Conservation (phyloP, 2,888 invertebrate genomes). For the Myathropa florea region DNA sequence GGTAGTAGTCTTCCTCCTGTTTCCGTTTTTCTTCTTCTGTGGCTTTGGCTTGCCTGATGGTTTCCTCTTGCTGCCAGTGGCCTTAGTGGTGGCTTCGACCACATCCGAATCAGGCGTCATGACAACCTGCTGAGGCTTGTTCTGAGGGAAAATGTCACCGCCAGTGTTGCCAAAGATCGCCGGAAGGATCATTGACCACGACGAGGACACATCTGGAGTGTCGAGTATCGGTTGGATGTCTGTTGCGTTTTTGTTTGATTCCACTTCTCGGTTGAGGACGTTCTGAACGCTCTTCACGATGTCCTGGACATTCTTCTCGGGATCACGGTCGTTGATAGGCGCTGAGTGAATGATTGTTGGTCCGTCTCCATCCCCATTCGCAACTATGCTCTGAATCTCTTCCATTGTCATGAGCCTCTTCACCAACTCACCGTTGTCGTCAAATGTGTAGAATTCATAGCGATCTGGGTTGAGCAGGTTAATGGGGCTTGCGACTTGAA, state of each 20-base stretch:
- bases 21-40: slow-evolving; percentile 76
- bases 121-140: slow-evolving; percentile 79
- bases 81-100: slow-evolving; percentile 76
- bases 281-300: slow-evolving; percentile 92
- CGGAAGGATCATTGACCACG: slow-evolving; percentile 91
- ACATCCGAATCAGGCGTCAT: slow-evolving; percentile 81
- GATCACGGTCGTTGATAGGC: slow-evolving; percentile 80
- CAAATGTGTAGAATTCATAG: slow-evolving; percentile 93
- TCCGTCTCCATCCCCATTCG: slow-evolving; percentile 88
- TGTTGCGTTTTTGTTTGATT: slow-evolving; percentile 83
- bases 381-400: slow-evolving; percentile 92
- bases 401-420: slow-evolving; percentile 91
- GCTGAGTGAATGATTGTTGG: slow-evolving; percentile 79
- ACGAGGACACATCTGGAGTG: slow-evolving; percentile 87
- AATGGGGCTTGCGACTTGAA: slow-evolving; percentile 89
- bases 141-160: slow-evolving; percentile 83
- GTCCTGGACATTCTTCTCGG: slow-evolving; percentile 87
- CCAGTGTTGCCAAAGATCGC: slow-evolving; percentile 89
- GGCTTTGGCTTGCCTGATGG: slow-evolving; percentile 76
- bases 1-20: slow-evolving; percentile 75
- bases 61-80: slow-evolving; percentile 47
- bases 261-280: slow-evolving; percentile 88
- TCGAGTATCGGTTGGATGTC: slow-evolving; percentile 82
- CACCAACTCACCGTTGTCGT: slow-evolving; percentile 90
- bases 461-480: slow-evolving; percentile 90